phyloP scores from a whole-genome alignment of 2,797 vertebrate species.

The Brotula barbata region DNA sequence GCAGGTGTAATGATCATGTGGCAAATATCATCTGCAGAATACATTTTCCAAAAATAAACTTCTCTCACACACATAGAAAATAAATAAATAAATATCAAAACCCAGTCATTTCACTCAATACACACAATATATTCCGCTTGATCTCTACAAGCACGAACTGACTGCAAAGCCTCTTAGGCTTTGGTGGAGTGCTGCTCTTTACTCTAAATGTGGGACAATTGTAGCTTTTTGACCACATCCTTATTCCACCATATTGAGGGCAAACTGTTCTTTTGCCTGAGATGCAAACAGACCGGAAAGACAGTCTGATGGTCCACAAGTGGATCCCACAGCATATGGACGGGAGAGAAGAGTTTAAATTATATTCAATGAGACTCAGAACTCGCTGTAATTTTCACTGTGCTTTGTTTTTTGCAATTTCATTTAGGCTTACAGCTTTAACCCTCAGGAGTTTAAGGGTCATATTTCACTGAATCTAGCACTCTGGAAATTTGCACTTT shows the following conservation, averaged over 20 bases:
- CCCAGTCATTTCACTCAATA: no score
- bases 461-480: no score
- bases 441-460: no score
- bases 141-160: no score
- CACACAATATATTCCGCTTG: background rate
- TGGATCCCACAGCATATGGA: constrained; percentile 61
- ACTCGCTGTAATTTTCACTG: background rate
- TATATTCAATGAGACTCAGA: constrained; percentile 47
- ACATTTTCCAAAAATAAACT: background rate
- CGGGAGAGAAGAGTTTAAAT: constrained; percentile 33
- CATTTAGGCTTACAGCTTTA: constrained; percentile 18
- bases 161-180: no score
- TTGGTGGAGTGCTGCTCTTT: background rate
- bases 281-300: constrained; percentile 29
- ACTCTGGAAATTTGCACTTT: no score
- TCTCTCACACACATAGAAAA: no score
- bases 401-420: constrained; percentile 1
- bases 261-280: constrained; percentile 14
- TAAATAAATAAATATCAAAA: no score
- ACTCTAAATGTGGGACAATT: no score
- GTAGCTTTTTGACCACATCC: no score
- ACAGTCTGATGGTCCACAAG: constrained; percentile 52
- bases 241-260: constrained; percentile 27
- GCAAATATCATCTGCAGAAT: background rate
- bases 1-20: background rate